phyloP scores from a whole-genome alignment of 2,113 vertebrate genomes.

The Promerops cafer region DNA sequence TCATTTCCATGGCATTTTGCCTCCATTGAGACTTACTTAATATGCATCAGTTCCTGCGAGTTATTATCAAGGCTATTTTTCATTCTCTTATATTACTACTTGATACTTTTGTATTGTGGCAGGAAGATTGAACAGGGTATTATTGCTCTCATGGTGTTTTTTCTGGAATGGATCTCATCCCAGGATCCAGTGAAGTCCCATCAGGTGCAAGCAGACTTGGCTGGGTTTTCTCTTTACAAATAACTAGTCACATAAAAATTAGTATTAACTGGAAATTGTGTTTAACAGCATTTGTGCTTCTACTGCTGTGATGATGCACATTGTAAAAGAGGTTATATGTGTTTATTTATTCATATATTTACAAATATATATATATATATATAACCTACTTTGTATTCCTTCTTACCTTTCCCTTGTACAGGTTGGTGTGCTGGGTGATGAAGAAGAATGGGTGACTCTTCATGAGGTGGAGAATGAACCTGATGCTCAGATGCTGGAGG shows the following conservation, averaged over 20 bases:
- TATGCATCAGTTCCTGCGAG: constrained; percentile 2
- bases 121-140: background rate
- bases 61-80: constrained; percentile 39
- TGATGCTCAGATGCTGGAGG: constrained; percentile 82
- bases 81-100: constrained; percentile 19
- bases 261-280: background rate
- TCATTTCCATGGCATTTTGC: constrained; percentile 22
- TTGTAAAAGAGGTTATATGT: background rate
- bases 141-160: background rate
- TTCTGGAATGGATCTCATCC: background rate
- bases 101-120: background rate
- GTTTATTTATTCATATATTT: background rate
- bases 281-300: background rate
- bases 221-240: background rate
- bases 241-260: background rate
- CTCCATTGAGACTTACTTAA: constrained; percentile 5
- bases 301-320: background rate
- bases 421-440: constrained; percentile 83
- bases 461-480: constrained; percentile 86
- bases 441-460: constrained; percentile 83
- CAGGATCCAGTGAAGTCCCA: background rate
- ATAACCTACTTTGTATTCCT: background rate
- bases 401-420: constrained; percentile 4
- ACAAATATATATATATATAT: rapidly evolving
- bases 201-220: background rate